These are phyloP conservation scores for Falcunculus frontatus DNA, from an alignment of 2,113 vertebrate genomes.

Conservation along the genomic window DNA sequence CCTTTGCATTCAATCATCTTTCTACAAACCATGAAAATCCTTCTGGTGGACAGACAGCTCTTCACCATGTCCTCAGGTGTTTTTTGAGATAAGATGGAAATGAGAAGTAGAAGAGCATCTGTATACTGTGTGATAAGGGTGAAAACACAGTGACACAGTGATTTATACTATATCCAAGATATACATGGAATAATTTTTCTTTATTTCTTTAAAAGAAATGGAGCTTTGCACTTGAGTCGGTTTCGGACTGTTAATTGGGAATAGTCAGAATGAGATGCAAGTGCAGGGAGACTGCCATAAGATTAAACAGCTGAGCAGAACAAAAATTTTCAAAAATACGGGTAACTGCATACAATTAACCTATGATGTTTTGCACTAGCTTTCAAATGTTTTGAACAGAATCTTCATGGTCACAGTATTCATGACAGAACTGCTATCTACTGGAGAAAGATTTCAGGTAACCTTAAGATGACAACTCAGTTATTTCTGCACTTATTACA, in stretches of 20 bases:
- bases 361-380: neutral
- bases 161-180: constrained; percentile 5
- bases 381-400: neutral
- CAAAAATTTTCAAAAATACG: neutral
- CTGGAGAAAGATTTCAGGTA: neutral
- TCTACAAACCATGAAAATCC: neutral
- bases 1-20: neutral
- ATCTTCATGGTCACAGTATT: neutral
- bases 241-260: neutral
- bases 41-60: neutral
- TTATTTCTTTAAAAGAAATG: constrained; percentile 8
- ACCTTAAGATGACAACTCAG: neutral
- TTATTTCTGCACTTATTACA: neutral
- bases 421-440: neutral
- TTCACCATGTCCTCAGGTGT: neutral
- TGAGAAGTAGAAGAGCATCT: neutral
- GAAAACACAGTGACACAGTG: neutral
- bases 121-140: neutral
- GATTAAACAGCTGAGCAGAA: neutral
- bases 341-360: neutral
- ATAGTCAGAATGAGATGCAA: neutral
- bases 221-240: neutral
- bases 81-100: constrained; percentile 33
- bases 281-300: neutral
- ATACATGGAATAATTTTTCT: neutral